Evolutionary conservation across 2,113 vertebrate genomes (phyloP).

Genomic region (Scophthalmus maximus): DNA sequence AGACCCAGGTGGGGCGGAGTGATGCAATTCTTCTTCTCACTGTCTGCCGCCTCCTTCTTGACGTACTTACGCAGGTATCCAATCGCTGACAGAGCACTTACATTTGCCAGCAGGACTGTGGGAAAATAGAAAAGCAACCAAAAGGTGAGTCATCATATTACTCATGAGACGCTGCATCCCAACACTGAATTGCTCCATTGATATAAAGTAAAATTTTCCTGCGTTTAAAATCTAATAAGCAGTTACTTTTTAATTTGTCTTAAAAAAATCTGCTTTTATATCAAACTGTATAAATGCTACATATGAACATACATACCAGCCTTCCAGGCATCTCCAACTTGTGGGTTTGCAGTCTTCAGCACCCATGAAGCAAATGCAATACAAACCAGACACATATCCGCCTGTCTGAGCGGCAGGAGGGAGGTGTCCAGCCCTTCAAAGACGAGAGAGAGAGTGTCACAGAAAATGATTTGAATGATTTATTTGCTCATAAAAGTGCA

Average conservation of each 20-base stretch:
- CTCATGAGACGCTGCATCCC: background rate
- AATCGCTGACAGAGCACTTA: constrained; percentile 93
- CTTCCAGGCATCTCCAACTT: constrained; percentile 93
- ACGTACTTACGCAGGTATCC: constrained; percentile 88
- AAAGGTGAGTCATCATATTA: constrained; percentile 15
- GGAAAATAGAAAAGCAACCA: constrained; percentile 38
- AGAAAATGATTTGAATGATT: background rate
- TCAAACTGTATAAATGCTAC: background rate
- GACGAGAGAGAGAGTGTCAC: background rate
- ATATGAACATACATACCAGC: constrained; percentile 82
- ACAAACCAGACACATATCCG: constrained; percentile 94
- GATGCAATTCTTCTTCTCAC: constrained; percentile 43
- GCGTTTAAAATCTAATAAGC: no score
- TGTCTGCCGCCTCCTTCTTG: constrained; percentile 50
- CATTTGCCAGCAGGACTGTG: constrained; percentile 91
- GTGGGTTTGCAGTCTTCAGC: constrained; percentile 89
- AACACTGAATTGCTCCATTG: background rate
- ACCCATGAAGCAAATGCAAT: constrained; percentile 97
- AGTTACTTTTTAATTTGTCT: background rate
- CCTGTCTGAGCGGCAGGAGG: constrained; percentile 78
- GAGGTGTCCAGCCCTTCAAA: constrained; percentile 73
- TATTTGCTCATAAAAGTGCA: background rate
- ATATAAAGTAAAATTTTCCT: no score
- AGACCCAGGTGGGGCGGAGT: constrained; percentile 7
- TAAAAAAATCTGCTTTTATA: background rate